These are phyloP conservation scores for Anguilla japonica DNA, from an alignment of 2,113 vertebrate species.

Conservation along the genomic window DNA sequence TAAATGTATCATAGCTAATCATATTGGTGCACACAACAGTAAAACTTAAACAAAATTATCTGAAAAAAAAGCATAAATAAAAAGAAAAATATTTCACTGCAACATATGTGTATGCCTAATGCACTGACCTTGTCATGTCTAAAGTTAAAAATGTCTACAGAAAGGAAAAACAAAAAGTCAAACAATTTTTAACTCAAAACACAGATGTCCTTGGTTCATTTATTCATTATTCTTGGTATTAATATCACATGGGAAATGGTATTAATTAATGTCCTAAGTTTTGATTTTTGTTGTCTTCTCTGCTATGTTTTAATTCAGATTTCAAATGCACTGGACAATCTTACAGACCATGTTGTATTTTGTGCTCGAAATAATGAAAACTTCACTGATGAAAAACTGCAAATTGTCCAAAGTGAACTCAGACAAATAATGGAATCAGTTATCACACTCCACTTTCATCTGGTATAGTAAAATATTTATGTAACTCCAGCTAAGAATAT, in stretches of 20 bases:
- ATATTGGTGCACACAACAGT: too few species aligned
- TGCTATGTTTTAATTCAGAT: slow-evolving; percentile 39
- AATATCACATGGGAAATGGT: background rate
- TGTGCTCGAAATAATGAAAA: slow-evolving; percentile 23
- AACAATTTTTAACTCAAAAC: too few species aligned
- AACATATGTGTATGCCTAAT: too few species aligned
- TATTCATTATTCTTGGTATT: background rate
- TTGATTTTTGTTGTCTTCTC: background rate
- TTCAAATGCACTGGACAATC: slow-evolving; percentile 46
- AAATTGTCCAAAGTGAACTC: slow-evolving; percentile 40
- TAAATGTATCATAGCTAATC: too few species aligned
- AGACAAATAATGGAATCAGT: slow-evolving; percentile 42
- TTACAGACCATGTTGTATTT: slow-evolving; percentile 43
- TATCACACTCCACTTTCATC: slow-evolving; percentile 41
- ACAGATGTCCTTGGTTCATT: too few species aligned
- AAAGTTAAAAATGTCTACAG: too few species aligned
- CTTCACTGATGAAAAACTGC: slow-evolving; percentile 22
- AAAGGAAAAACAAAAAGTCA: too few species aligned
- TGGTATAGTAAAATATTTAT: slow-evolving; percentile 37
- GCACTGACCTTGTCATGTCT: too few species aligned
- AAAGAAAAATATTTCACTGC: too few species aligned
- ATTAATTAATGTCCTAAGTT: background rate
- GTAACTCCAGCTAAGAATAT: too few species aligned
- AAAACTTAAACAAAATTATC: too few species aligned
- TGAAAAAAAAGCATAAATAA: too few species aligned